Evolutionary conservation across 2,113 vertebrate species (phyloP), one percentile per base, ranked within the genome.

Genomic region (Tragelaphus scriptus): DNA sequence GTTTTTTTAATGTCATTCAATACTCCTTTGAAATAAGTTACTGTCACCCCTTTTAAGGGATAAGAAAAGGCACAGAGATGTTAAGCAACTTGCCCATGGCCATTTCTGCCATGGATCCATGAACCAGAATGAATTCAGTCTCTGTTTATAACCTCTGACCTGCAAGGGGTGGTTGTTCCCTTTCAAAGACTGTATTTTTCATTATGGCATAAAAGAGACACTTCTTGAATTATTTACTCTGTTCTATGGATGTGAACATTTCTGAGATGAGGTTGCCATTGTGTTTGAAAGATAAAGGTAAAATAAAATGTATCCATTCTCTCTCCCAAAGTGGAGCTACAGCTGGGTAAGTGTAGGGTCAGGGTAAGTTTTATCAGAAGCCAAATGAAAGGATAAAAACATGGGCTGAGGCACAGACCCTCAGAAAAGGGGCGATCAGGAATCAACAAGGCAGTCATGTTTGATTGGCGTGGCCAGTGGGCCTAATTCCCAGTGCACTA

Each of bases 371-470:
- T 87, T 71, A 80, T 53, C n/a, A 75, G 40, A 89, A 96, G 30
- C 32, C 82, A 89, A 89, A 87, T n/a, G 80, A 97, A 88, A 94
- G 6, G 23, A 86, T 90, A 95, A 91, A 75, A 75, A 63, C 32
- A 26, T 5, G 26, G 36, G 30, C 58, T 61, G 26, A 94, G 58
- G 44, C 36, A 90, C 63, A 92, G 49, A 10, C 71, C 49, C 59
- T 89, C 84, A 81, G 85, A 90, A 84, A 90, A 68, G 30, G 32
- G 10, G 44, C 53, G 13, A 36, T 68, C 25, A 44, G 49, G 53
- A 56, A 40, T 26, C 13, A 36, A 40, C 32, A 84, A 9, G 21
- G 13, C n/a, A 84, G 53, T 36, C 32, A 26, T 84, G 12, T 56
- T 84, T 56, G 53, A 36, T 40, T 8, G 81, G n/a, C 53, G 10